Conservation (phyloP, 2,888 invertebrate species). For the Rhabditoides inermis region DNA sequence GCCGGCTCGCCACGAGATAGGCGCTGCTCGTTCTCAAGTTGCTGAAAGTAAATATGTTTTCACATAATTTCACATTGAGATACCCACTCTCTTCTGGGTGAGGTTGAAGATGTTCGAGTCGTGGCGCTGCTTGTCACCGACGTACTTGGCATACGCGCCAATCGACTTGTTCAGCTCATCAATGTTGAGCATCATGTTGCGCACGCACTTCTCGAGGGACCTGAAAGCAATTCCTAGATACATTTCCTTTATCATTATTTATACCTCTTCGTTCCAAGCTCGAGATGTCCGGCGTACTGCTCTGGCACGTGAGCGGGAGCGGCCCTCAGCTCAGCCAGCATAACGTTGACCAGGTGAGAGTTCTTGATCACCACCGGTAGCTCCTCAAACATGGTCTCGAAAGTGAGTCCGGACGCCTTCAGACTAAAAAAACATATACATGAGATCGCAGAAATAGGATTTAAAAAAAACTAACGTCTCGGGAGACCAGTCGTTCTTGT, state of each 20-base stretch:
- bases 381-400: slow-evolving; percentile 81
- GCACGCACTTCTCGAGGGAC: slow-evolving; percentile 71
- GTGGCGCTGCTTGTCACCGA: slow-evolving; percentile 85
- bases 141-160: slow-evolving; percentile 87
- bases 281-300: slow-evolving; percentile 35
- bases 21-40: slow-evolving; percentile 81
- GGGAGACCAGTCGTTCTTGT: slow-evolving; percentile 82
- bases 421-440: slow-evolving; percentile 53
- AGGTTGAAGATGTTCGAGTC: slow-evolving; percentile 78
- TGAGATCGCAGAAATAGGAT: not conserved
- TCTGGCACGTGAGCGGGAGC: slow-evolving; percentile 20
- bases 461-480: slow-evolving; percentile 65
- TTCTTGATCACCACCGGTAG: slow-evolving; percentile 93
- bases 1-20: slow-evolving; percentile 80
- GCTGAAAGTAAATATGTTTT: slow-evolving; percentile 52
- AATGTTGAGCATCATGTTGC: slow-evolving; percentile 88
- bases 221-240: slow-evolving; percentile 4
- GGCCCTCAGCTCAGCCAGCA: slow-evolving; percentile 79
- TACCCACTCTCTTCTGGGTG: slow-evolving; percentile 66
- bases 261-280: slow-evolving; percentile 42
- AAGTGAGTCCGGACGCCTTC: slow-evolving; percentile 76
- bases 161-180: slow-evolving; percentile 72
- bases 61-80: not conserved
- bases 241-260: not conserved
- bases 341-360: slow-evolving; percentile 87